Evolutionary conservation across 1,140 invertebrate species (phyloP), one percentile per base, ranked within the genome.

Genomic region (Drosophila repletoides): DNA sequence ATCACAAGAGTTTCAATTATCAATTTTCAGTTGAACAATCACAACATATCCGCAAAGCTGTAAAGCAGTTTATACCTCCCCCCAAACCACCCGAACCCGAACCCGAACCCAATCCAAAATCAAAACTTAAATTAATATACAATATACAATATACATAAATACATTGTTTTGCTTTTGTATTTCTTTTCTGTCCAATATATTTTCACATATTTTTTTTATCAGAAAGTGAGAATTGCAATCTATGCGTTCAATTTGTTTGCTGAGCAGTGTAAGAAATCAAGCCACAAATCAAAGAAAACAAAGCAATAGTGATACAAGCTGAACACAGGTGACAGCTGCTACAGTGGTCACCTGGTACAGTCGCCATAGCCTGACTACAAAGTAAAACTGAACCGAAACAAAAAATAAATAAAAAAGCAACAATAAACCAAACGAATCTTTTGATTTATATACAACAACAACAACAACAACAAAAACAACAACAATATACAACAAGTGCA

Each of bases 301-400:
- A 86, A 80, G 81, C 81, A 86, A 86, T 86, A 86, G 80, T 86
- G 80, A 86, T 86, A 86, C 43, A 56, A 67, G 46, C 66, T 59
- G 53, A 14, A 14, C 59, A 14, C 59, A 58, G 53, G 41, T 51
- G 17, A 34, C 9, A 43, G 15, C 0, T 6, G 5, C 1, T 12
- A 12, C 3, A 34, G 22, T 15, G n/a, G 22, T 19, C 2, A 21
- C 31, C 34, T 59, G 52, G 5, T 28, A 1, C 46, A 67, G 64
- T 19, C 12, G 51, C 66, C 56, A 72, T 58, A 76, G 59, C 69
- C 65, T 72, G 65, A 77, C n/a, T 71, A 56, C 17, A 45, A 58
- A 69, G 49, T 53, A 34, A 58, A 61, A 52, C 40, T 55, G 26
- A 63, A n/a, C n/a, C 7, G 21, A 29, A 31, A 41, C 26, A 43